Evolutionary conservation across 2,797 vertebrate genomes (phyloP).

Genomic region (Hemitrygon akajei): DNA sequence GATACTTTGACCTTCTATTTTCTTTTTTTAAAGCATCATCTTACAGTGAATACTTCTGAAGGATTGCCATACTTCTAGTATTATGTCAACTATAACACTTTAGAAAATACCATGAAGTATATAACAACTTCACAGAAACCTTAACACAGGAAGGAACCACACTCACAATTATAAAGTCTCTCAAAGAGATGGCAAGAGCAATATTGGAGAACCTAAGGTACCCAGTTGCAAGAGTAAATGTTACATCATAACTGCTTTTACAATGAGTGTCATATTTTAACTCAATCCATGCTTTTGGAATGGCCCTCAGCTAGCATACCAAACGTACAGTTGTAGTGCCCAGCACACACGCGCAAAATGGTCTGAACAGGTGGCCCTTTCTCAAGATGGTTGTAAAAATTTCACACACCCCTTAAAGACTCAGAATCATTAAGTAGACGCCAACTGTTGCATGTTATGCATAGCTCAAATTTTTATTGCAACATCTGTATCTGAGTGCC

Average conservation of each 20-base stretch:
- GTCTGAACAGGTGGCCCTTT: not conserved
- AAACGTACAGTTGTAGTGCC: not conserved
- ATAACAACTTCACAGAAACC: not conserved
- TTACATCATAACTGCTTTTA: not conserved
- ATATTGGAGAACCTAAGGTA: not conserved
- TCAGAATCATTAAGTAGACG: not conserved
- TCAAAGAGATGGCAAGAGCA: not conserved
- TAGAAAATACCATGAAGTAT: not conserved
- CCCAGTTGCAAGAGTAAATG: not conserved
- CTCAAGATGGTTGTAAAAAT: not conserved
- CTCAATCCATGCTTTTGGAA: not conserved
- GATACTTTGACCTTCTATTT: too few species aligned
- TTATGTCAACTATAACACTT: too few species aligned
- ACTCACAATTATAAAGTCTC: not conserved
- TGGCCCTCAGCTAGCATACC: not conserved
- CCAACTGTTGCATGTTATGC: not conserved
- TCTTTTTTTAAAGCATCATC: too few species aligned
- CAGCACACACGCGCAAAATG: not conserved
- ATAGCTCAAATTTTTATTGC: not conserved
- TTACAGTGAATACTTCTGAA: too few species aligned
- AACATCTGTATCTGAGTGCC: not conserved
- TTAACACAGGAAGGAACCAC: not conserved
- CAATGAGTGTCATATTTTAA: not conserved
- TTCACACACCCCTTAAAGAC: not conserved
- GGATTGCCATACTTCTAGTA: too few species aligned